These are phyloP conservation scores for Vipera ursinii DNA, from an alignment of 2,797 vertebrate genomes.

Conservation along the genomic window DNA sequence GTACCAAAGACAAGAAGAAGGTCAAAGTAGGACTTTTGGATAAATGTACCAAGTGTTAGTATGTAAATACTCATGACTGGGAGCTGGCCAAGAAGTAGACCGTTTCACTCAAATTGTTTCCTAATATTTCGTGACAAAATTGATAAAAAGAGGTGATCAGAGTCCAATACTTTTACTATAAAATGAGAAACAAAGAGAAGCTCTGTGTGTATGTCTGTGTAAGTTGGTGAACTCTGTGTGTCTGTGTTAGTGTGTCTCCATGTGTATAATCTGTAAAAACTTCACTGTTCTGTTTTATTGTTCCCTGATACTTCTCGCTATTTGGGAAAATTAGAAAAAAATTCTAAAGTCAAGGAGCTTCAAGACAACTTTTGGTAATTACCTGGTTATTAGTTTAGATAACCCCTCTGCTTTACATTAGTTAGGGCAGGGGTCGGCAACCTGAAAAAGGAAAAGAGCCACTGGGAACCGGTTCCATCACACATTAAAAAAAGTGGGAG, in stretches of 20 bases:
- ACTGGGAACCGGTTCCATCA: too few relatives aligned
- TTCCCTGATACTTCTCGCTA: background rate
- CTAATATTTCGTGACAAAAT: background rate
- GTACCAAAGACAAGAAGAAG: background rate
- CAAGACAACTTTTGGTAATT: background rate
- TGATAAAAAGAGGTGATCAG: background rate
- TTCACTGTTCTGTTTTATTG: background rate
- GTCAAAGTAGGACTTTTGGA: background rate
- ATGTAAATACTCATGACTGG: background rate
- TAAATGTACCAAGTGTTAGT: background rate
- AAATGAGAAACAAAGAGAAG: background rate
- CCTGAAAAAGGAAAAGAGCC: too few relatives aligned
- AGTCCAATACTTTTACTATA: background rate
- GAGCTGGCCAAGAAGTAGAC: background rate
- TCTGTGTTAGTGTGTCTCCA: background rate
- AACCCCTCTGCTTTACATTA: background rate
- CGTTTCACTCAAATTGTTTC: background rate
- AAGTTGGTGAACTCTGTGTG: background rate
- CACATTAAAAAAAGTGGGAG: too few relatives aligned
- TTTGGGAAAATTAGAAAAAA: background rate
- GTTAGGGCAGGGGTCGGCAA: too few relatives aligned
- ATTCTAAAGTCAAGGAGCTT: background rate
- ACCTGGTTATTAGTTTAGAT: background rate
- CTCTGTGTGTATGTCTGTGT: background rate
- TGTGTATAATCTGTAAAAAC: background rate